These are phyloP conservation scores for Syngnathus floridae DNA, from an alignment of 2,113 vertebrate genomes.

Conservation along the genomic window DNA sequence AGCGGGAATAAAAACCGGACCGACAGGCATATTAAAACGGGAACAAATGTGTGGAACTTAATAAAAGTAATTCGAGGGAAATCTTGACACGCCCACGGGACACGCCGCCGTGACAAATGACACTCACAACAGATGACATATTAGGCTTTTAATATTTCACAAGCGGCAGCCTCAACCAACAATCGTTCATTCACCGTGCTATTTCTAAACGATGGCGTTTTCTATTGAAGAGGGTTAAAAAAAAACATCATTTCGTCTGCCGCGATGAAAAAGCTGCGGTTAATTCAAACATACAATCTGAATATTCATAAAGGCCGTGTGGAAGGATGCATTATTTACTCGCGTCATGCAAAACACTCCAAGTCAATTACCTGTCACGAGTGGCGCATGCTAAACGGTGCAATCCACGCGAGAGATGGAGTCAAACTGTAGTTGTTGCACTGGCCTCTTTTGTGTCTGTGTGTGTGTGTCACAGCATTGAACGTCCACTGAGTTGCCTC, in stretches of 20 bases:
- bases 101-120: slow-evolving; percentile 56
- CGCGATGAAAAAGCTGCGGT: background rate
- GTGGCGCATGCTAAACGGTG: slow-evolving; percentile 61
- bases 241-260: background rate
- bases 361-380: slow-evolving; percentile 65
- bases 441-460: background rate
- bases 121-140: slow-evolving; percentile 58
- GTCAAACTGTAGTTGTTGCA: slow-evolving; percentile 23
- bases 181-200: slow-evolving; percentile 59
- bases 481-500: slow-evolving; percentile 65
- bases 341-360: slow-evolving; percentile 38
- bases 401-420: slow-evolving; percentile 53
- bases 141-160: slow-evolving; percentile 69
- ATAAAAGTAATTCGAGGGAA: slow-evolving; percentile 52
- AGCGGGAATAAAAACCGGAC: slow-evolving; percentile 30
- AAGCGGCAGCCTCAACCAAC: slow-evolving; percentile 58
- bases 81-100: slow-evolving; percentile 47
- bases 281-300: slow-evolving; percentile 36
- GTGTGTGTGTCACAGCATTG: slow-evolving; percentile 27
- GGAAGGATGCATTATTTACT: slow-evolving; percentile 65
- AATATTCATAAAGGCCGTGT: slow-evolving; percentile 56
- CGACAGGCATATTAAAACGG: slow-evolving; percentile 42
- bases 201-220: slow-evolving; percentile 20
- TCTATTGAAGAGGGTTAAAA: slow-evolving; percentile 1
- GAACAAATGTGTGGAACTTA: slow-evolving; percentile 54